Conservation (phyloP, 1,140 invertebrate species). For the Pachypeltis micranthus region DNA sequence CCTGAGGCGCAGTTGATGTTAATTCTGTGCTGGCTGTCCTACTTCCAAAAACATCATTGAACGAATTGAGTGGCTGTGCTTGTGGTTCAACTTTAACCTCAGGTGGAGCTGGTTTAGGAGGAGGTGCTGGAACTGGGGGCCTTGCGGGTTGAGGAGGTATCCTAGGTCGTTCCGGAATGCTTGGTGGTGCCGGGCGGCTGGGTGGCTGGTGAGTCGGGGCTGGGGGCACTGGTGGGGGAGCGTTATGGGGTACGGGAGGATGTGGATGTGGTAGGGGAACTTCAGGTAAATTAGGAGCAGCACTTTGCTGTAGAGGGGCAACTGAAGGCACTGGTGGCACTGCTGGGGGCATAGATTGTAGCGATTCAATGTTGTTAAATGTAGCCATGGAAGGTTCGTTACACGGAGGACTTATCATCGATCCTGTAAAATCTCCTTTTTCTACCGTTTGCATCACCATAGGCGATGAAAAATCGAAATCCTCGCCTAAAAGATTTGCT, state of each 20-base stretch:
- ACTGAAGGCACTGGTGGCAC: conserved; percentile 21
- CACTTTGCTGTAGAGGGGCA: conserved; percentile 19
- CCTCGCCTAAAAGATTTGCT: conserved; percentile 28
- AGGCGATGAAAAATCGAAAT: conserved; percentile 29
- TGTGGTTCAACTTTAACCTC: conserved; percentile 31
- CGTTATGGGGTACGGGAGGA: not conserved
- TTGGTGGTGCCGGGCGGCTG: conserved; percentile 28
- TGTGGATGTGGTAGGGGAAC: not conserved
- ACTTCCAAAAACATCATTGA: conserved; percentile 13
- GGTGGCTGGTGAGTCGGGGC: conserved; percentile 14
- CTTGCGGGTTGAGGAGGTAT: conserved; percentile 21
- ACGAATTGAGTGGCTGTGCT: conserved; percentile 19
- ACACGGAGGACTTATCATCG: not conserved
- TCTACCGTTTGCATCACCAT: conserved; percentile 24
- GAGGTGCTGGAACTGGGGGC: conserved; percentile 15
- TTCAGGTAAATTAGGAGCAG: not conserved
- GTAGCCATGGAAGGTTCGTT: not conserved
- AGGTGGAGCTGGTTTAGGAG: conserved; percentile 14
- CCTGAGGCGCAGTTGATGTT: too few species aligned
- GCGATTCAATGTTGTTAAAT: conserved; percentile 5
- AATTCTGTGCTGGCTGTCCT: not conserved
- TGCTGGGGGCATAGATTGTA: conserved; percentile 23
- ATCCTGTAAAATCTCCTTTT: not conserved
- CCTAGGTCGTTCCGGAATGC: conserved; percentile 28
- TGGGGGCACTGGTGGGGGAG: conserved; percentile 13